These are phyloP conservation scores for Trochalopteron elliotii DNA, from an alignment of 2,113 vertebrate species.

Conservation along the genomic window DNA sequence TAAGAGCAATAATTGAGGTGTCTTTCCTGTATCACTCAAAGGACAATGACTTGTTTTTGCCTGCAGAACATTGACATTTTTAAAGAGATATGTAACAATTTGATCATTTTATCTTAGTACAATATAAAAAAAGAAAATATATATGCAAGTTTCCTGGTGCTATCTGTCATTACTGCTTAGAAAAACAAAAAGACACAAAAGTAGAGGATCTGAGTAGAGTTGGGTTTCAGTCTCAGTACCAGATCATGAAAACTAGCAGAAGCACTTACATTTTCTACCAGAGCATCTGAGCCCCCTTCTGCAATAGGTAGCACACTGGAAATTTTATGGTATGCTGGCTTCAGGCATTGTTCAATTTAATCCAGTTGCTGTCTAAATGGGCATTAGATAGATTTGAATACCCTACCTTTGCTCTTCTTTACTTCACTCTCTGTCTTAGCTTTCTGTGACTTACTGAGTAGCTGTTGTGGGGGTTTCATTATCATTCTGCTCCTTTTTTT, in stretches of 20 bases:
- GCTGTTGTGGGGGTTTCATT: background rate
- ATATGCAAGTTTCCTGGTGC: background rate
- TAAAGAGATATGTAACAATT: background rate
- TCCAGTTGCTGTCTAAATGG: background rate
- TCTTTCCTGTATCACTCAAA: background rate
- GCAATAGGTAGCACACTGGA: background rate
- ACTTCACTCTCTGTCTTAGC: background rate
- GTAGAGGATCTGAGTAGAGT: background rate
- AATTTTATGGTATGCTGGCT: background rate
- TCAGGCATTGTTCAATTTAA: background rate
- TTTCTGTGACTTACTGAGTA: background rate
- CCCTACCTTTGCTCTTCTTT: background rate
- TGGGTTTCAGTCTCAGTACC: background rate
- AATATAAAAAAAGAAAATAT: background rate
- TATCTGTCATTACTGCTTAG: background rate
- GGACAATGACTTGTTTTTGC: background rate
- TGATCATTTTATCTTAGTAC: background rate
- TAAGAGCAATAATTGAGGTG: background rate
- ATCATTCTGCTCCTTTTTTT: background rate
- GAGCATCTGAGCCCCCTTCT: background rate
- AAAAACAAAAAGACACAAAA: background rate
- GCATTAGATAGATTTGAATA: background rate
- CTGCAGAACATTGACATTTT: background rate
- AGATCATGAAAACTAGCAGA: background rate
- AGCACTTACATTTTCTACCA: background rate